Percentiles rank a stretch among this genome's conserved stretches.
phyloP scores from a whole-genome alignment of 2,888 invertebrate genomes.

The Eustalomyia histrio region DNA sequence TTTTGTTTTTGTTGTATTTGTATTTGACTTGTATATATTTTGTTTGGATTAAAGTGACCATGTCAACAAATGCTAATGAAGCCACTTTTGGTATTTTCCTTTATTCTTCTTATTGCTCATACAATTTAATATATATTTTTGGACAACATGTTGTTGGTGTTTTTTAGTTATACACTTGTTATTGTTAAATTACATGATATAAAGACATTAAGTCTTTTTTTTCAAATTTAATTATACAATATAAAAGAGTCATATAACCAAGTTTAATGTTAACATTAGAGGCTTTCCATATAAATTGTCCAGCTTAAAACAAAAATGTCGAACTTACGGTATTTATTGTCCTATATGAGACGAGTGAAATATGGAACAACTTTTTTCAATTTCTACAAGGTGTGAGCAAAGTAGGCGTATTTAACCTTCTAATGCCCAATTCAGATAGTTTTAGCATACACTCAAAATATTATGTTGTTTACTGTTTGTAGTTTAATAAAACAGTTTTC shows the following conservation, averaged over 20 bases:
- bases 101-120: neutral
- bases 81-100: constrained; percentile 21
- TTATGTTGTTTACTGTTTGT: too few species aligned
- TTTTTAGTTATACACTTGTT: constrained; percentile 34
- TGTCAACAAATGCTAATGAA: constrained; percentile 52
- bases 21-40: neutral
- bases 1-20: constrained; percentile 19
- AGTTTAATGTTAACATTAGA: neutral
- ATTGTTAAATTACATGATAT: constrained; percentile 49
- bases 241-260: neutral
- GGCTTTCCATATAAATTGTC: too few species aligned
- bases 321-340: too few species aligned
- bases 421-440: too few species aligned
- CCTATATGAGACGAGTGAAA: too few species aligned
- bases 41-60: constrained; percentile 45
- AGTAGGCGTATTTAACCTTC: too few species aligned
- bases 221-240: constrained; percentile 38
- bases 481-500: too few species aligned
- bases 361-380: too few species aligned
- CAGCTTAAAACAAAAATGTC: too few species aligned
- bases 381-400: too few species aligned
- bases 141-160: constrained; percentile 9
- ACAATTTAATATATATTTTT: constrained; percentile 12
- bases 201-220: constrained; percentile 49
- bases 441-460: too few species aligned